Conservation (phyloP, 64 coral and sea anemone genomes). For the Montipora efflorescens region DNA sequence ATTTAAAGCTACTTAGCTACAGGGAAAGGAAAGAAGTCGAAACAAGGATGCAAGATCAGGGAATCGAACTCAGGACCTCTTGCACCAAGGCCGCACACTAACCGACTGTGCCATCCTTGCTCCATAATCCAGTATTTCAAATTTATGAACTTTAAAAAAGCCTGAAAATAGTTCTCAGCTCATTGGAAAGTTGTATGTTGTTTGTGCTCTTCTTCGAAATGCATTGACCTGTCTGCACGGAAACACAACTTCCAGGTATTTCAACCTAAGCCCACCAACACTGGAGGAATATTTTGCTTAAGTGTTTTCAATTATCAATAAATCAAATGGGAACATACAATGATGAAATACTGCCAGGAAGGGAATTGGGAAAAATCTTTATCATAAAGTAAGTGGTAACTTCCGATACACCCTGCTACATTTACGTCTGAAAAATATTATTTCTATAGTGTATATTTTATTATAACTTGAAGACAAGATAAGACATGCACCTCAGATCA, state of each 20-base stretch:
- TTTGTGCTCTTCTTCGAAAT: neutral
- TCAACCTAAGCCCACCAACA: neutral
- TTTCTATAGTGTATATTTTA: no score
- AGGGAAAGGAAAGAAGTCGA: no score
- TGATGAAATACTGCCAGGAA: neutral
- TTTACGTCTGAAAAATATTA: neutral
- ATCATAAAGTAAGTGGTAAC: neutral
- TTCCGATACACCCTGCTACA: neutral
- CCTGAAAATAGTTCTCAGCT: neutral
- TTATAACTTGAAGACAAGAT: no score
- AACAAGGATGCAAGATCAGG: no score
- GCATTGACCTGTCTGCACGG: neutral
- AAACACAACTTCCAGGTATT: neutral
- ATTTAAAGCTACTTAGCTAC: no score
- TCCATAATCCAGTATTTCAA: neutral
- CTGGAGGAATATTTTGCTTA: conserved; percentile 3
- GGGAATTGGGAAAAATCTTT: neutral
- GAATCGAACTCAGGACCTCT: no score
- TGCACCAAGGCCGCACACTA: no score
- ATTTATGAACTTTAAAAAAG: neutral
- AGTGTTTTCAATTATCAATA: neutral
- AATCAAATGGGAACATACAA: neutral
- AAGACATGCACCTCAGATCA: no score
- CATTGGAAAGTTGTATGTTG: neutral
- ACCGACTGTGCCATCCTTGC: no score